Conservation (phyloP, 2,797 vertebrate genomes). For the Microctenopoma stevenorrisi region DNA sequence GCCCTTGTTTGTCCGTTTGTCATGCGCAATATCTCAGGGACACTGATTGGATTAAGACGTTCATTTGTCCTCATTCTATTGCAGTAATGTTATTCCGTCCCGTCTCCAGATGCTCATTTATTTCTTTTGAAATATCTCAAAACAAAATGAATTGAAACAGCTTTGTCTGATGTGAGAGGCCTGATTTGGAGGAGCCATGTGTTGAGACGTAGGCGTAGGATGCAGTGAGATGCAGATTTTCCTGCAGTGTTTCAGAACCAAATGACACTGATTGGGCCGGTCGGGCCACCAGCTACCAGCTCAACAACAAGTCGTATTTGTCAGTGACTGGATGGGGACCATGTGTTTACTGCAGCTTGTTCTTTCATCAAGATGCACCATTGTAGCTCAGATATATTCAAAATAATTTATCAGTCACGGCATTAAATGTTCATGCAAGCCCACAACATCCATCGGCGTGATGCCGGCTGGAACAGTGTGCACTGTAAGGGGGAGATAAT, state of each 20-base stretch:
- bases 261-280: conserved; percentile 60
- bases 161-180: conserved; percentile 8
- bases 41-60: conserved; percentile 53
- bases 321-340: conserved; percentile 49
- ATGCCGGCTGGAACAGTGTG: not conserved
- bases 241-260: conserved; percentile 20
- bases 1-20: conserved; percentile 60
- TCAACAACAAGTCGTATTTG: conserved; percentile 46
- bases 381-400: conserved; percentile 21
- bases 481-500: not conserved
- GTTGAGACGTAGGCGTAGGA: conserved; percentile 28
- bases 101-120: conserved; percentile 28
- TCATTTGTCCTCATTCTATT: conserved; percentile 27
- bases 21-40: conserved; percentile 49
- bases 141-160: conserved; percentile 25
- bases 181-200: not conserved
- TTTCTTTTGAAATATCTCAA: conserved; percentile 15
- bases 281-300: conserved; percentile 38
- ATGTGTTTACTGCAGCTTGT: conserved; percentile 24
- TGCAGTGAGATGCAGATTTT: conserved; percentile 18
- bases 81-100: conserved; percentile 18
- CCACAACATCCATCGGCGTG: conserved; percentile 3
- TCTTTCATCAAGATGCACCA: conserved; percentile 16
- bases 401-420: conserved; percentile 42
- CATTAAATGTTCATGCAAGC: conserved; percentile 30